Evolutionary conservation across 2,888 invertebrate species (phyloP).

Genomic region (Stenolophus ochropezus): DNA sequence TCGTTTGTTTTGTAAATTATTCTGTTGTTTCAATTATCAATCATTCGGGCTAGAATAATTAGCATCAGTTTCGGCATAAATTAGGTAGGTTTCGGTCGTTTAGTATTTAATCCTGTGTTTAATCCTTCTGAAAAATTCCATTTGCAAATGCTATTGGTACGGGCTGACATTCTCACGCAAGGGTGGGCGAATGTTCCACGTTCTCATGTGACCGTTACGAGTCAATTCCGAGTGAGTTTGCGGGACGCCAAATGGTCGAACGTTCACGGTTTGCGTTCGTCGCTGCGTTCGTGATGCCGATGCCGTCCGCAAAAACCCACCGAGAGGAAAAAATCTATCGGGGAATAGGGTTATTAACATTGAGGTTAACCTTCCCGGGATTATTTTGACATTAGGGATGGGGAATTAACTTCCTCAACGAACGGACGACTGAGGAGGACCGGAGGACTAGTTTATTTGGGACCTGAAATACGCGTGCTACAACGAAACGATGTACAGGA

Average conservation of each 20-base stretch:
- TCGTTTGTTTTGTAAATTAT: no score
- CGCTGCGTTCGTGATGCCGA: slow-evolving; percentile 66
- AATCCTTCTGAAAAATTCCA: neutral
- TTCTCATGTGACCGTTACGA: slow-evolving; percentile 67
- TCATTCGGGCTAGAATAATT: no score
- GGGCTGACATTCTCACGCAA: neutral
- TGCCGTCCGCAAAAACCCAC: slow-evolving; percentile 45
- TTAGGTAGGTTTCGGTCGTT: neutral
- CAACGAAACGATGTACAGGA: no score
- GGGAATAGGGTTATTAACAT: slow-evolving; percentile 29
- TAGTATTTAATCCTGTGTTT: neutral
- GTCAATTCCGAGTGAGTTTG: slow-evolving; percentile 69
- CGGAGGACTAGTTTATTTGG: neutral
- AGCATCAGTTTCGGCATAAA: no score
- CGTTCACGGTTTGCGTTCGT: slow-evolving; percentile 63
- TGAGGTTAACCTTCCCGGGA: neutral
- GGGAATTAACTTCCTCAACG: neutral
- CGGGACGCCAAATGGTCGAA: slow-evolving; percentile 65
- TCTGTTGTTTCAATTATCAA: no score
- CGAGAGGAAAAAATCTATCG: slow-evolving; percentile 10
- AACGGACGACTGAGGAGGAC: neutral
- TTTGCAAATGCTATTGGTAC: neutral
- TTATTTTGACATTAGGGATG: slow-evolving; percentile 19
- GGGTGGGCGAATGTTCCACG: slow-evolving; percentile 8
- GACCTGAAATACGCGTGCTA: no score